Evolutionary conservation across 2,888 invertebrate genomes (phyloP).

Genomic region (Drosophila hawaiiensis): DNA sequence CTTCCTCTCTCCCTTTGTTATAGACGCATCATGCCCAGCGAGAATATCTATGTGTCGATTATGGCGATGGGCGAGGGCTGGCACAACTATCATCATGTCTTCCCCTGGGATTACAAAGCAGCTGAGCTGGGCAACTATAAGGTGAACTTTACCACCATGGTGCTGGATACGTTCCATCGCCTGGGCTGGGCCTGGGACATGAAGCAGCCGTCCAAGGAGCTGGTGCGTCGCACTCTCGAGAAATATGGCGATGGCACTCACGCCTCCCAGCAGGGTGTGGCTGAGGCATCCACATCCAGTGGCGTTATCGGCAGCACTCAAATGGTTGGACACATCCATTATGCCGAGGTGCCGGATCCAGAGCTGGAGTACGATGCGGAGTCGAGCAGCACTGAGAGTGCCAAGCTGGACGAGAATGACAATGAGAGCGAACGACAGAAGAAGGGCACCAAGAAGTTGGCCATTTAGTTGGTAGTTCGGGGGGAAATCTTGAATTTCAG

Average conservation of each 20-base stretch:
- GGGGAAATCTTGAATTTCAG: constrained; percentile 10
- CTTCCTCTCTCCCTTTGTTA: background rate
- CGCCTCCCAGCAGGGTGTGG: constrained; percentile 51
- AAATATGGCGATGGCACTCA: constrained; percentile 85
- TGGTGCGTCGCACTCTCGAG: constrained; percentile 87
- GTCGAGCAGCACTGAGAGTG: constrained; percentile 83
- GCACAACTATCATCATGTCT: constrained; percentile 97
- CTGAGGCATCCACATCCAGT: constrained; percentile 2
- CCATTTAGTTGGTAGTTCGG: constrained; percentile 13
- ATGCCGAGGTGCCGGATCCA: constrained; percentile 83
- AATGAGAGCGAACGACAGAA: constrained; percentile 74
- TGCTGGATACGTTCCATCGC: constrained; percentile 89
- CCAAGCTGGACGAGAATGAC: constrained; percentile 82
- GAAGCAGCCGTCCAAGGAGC: constrained; percentile 88
- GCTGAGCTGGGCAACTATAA: constrained; percentile 91
- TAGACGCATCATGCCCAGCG: constrained; percentile 91
- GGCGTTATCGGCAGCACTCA: constrained; percentile 28
- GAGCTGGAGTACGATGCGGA: constrained; percentile 81
- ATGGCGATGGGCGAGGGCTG: constrained; percentile 94
- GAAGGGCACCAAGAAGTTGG: constrained; percentile 65
- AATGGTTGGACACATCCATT: constrained; percentile 77
- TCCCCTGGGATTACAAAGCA: constrained; percentile 97
- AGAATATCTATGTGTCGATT: constrained; percentile 91
- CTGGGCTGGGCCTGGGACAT: constrained; percentile 92
- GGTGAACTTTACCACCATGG: constrained; percentile 89